These are phyloP conservation scores for Dicrostonyx torquatus DNA, from an alignment of 2,797 vertebrate genomes.

Conservation along the genomic window DNA sequence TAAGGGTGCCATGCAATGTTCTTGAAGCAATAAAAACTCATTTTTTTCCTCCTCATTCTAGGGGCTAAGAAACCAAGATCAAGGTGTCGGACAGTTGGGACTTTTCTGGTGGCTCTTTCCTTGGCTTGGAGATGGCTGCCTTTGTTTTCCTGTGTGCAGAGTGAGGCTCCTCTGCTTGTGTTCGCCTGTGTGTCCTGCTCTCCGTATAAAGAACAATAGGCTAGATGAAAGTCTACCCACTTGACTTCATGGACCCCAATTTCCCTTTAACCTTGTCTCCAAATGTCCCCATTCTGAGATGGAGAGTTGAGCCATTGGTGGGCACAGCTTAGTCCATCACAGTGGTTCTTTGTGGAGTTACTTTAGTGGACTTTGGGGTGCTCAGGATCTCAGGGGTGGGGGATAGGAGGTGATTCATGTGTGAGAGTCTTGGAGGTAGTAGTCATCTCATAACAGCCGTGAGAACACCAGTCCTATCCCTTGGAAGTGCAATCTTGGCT, in stretches of 20 bases:
- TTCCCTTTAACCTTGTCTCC: background rate
- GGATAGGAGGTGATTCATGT: rapidly evolving
- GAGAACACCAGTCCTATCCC: background rate
- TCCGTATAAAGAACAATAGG: background rate
- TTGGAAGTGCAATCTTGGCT: background rate
- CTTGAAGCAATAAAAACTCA: background rate
- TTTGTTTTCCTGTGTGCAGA: too few relatives aligned
- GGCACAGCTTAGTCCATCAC: background rate
- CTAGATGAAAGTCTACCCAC: background rate
- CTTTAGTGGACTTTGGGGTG: background rate
- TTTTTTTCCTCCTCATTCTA: conserved; percentile 30
- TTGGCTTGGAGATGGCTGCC: background rate
- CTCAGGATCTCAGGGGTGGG: background rate
- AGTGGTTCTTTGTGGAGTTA: background rate
- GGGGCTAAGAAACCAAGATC: background rate
- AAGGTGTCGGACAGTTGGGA: background rate
- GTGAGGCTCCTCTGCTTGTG: too few relatives aligned
- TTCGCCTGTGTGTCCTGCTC: background rate
- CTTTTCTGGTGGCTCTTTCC: background rate
- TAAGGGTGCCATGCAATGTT: background rate
- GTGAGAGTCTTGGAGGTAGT: background rate
- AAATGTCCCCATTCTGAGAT: conserved; percentile 19
- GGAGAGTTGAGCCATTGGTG: background rate
- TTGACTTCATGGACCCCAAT: background rate
- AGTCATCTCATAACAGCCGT: background rate